These are phyloP conservation scores for Elaeidobius kamerunicus DNA, from an alignment of 2,888 invertebrate genomes.

Conservation along the genomic window DNA sequence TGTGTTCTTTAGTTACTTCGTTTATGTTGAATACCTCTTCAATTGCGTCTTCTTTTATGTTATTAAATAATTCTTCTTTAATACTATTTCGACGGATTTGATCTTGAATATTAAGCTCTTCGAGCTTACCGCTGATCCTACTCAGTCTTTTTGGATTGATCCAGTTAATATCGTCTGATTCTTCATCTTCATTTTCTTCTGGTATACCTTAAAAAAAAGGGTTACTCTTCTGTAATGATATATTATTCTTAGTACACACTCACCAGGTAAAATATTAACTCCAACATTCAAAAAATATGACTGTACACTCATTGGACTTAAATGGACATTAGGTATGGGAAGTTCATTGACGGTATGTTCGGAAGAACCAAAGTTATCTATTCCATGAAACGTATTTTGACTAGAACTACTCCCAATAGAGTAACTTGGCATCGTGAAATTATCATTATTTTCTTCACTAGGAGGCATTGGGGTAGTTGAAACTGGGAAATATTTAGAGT, in stretches of 20 bases:
- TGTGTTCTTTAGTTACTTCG: conserved; percentile 20
- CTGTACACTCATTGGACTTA: conserved; percentile 31
- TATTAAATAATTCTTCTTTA: too few species aligned
- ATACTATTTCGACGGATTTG: conserved; percentile 24
- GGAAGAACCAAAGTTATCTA: conserved; percentile 1
- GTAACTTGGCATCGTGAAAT: not conserved
- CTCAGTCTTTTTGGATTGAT: conserved; percentile 36
- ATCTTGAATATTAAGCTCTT: conserved; percentile 31
- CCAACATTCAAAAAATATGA: conserved; percentile 36
- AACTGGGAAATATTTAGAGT: not conserved
- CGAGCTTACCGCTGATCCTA: conserved; percentile 35
- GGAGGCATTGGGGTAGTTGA: not conserved
- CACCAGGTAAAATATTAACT: conserved; percentile 37
- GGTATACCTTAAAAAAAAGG: conserved; percentile 32
- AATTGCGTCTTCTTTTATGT: too few species aligned
- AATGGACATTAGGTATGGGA: conserved; percentile 9
- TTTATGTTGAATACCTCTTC: conserved; percentile 30
- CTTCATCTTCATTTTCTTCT: conserved; percentile 35
- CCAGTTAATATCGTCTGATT: conserved; percentile 33
- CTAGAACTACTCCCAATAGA: not conserved
- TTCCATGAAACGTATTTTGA: not conserved
- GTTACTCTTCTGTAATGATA: too few species aligned
- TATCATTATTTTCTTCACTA: not conserved
- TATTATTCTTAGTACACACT: not conserved
- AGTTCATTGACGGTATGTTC: conserved; percentile 11